Conservation (phyloP, 2,113 vertebrate species). For the Blennius ocellaris region DNA sequence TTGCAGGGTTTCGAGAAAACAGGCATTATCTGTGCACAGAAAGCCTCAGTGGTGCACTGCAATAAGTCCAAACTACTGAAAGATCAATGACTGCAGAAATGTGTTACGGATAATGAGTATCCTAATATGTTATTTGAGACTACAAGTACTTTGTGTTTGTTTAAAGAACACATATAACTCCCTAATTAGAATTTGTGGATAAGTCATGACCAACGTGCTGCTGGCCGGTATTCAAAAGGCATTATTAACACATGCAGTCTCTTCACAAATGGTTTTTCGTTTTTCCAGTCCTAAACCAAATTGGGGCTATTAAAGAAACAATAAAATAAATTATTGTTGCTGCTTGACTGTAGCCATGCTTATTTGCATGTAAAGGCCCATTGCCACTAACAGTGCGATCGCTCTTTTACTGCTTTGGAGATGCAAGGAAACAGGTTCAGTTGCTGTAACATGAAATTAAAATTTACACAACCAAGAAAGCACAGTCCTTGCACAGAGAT, state of each 20-base stretch:
- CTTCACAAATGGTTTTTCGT: neutral
- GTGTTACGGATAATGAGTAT: neutral
- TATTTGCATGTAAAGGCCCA: neutral
- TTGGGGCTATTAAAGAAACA: constrained; percentile 5
- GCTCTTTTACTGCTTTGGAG: neutral
- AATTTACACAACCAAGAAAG: neutral
- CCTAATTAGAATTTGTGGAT: constrained; percentile 34
- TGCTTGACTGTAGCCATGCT: constrained; percentile 5
- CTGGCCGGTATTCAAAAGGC: neutral
- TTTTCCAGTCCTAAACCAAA: constrained; percentile 15
- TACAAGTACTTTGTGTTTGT: neutral
- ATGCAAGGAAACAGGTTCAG: constrained; percentile 13
- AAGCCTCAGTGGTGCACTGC: neutral
- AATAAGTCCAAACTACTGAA: neutral
- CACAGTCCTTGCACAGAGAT: neutral
- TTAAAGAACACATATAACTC: constrained; percentile 15
- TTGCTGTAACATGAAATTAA: constrained; percentile 1
- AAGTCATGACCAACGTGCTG: neutral
- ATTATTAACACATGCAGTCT: constrained; percentile 11
- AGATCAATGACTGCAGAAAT: constrained; percentile 9
- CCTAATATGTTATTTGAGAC: constrained; percentile 5
- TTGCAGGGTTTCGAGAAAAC: neutral
- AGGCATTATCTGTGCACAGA: neutral
- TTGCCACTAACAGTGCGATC: too few species aligned
- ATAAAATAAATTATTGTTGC: constrained; percentile 1